Evolutionary conservation across 2,888 invertebrate species (phyloP).

Genomic region (Eretmocerus hayati): DNA sequence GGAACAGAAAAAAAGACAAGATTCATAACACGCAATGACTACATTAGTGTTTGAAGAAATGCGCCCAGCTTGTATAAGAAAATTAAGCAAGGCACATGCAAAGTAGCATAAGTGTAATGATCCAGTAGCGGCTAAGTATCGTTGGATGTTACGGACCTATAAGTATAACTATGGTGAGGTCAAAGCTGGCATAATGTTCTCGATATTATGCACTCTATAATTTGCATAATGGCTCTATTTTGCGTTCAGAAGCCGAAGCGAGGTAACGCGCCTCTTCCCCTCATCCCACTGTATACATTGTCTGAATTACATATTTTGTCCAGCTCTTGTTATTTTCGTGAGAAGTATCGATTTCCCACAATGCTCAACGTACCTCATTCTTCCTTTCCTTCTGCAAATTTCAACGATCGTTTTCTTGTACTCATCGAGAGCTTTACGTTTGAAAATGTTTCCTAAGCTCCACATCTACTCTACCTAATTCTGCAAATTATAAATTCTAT

Average conservation of each 20-base stretch:
- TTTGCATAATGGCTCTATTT: conserved; percentile 27
- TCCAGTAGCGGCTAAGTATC: no score
- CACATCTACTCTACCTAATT: background rate
- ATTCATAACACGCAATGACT: no score
- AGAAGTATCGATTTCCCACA: conserved; percentile 25
- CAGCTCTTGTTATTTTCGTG: conserved; percentile 23
- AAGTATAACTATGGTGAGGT: no score
- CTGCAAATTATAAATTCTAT: conserved; percentile 10
- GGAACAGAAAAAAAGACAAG: no score
- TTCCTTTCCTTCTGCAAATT: no score
- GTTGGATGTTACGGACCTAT: no score
- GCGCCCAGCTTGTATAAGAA: no score
- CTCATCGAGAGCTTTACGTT: conserved; percentile 5
- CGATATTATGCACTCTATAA: conserved; percentile 18
- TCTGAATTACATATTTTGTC: conserved; percentile 20
- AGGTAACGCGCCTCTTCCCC: conserved; percentile 14
- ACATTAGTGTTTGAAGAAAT: no score
- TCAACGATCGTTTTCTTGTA: conserved; percentile 11
- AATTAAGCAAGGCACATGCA: no score
- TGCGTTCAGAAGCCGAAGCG: conserved; percentile 13
- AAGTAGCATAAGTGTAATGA: no score
- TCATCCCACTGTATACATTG: background rate
- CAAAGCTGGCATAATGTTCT: conserved; percentile 21
- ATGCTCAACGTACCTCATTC: no score
- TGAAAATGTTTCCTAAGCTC: conserved; percentile 1